Conservation (phyloP, 2,113 vertebrate genomes). For the Ailuropoda melanoleuca region DNA sequence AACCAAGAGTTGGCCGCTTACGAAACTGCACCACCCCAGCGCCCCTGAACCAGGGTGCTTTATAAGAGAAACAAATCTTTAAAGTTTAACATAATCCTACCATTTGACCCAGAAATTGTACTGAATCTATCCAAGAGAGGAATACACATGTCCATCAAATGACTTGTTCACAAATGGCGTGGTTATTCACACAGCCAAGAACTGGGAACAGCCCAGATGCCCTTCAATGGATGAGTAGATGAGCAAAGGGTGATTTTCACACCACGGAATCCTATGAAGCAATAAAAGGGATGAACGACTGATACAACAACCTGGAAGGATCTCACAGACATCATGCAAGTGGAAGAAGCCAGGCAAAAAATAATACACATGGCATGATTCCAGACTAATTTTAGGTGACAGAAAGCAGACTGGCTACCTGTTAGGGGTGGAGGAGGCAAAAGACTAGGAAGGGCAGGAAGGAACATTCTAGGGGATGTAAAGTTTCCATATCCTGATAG, state of each 20-base stretch:
- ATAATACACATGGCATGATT: not conserved
- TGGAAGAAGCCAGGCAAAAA: not conserved
- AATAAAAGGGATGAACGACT: not conserved
- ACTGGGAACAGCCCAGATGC: not conserved
- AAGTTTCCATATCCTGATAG: not conserved
- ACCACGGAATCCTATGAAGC: not conserved
- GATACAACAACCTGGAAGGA: rapidly evolving
- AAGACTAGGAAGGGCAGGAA: not conserved
- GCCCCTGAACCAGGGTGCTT: not conserved
- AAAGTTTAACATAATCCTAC: not conserved
- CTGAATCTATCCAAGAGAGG: not conserved
- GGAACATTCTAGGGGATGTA: rapidly evolving
- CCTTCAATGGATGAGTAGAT: not conserved
- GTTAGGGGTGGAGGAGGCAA: not conserved
- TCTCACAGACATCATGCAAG: not conserved
- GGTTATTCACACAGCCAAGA: not conserved
- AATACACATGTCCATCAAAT: not conserved
- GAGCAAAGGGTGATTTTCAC: not conserved
- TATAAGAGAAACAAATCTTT: not conserved
- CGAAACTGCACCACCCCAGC: not conserved
- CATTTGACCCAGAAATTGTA: not conserved
- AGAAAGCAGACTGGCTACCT: not conserved
- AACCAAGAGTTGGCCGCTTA: not conserved
- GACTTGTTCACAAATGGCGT: not conserved
- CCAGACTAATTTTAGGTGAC: not conserved